Percentiles rank a stretch among this genome's conserved stretches.
Conservation (phyloP, 2,797 vertebrate species). For the Hoplostethus atlanticus region DNA sequence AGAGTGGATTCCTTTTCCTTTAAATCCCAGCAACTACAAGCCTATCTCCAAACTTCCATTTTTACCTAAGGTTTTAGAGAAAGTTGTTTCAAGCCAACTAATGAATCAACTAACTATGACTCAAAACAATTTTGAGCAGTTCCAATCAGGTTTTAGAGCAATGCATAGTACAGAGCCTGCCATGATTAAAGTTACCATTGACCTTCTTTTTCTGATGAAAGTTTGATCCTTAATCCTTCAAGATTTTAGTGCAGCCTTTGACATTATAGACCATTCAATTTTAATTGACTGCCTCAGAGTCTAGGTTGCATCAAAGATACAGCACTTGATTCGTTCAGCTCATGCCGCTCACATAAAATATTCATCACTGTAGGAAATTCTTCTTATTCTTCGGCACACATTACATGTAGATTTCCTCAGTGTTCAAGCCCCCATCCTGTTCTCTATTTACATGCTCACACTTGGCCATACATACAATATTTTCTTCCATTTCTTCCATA, state of each 20-base stretch:
- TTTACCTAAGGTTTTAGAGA: constrained; percentile 10
- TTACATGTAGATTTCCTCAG: too few relatives aligned
- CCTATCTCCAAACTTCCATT: constrained; percentile 13
- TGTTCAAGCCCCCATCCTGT: too few relatives aligned
- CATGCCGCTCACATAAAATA: constrained; percentile 24
- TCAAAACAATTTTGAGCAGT: constrained; percentile 45
- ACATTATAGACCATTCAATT: background rate
- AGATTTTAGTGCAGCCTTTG: constrained; percentile 42
- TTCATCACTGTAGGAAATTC: background rate
- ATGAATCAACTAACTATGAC: constrained; percentile 1
- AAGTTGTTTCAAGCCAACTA: constrained; percentile 29
- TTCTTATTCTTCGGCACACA: too few relatives aligned
- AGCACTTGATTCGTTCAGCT: constrained; percentile 27
- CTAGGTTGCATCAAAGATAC: background rate
- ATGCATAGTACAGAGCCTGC: constrained; percentile 30
- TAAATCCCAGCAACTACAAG: background rate
- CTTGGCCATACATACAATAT: too few relatives aligned
- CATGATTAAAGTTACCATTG: constrained; percentile 55
- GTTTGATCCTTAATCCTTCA: constrained; percentile 41
- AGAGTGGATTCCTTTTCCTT: background rate
- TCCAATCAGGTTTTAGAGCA: constrained; percentile 35
- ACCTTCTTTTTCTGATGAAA: constrained; percentile 41
- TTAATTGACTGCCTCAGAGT: background rate
- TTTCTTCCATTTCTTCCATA: too few relatives aligned
- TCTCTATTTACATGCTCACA: too few relatives aligned